phyloP scores from a whole-genome alignment of 1,140 invertebrate species.

The Drosophila auraria region DNA sequence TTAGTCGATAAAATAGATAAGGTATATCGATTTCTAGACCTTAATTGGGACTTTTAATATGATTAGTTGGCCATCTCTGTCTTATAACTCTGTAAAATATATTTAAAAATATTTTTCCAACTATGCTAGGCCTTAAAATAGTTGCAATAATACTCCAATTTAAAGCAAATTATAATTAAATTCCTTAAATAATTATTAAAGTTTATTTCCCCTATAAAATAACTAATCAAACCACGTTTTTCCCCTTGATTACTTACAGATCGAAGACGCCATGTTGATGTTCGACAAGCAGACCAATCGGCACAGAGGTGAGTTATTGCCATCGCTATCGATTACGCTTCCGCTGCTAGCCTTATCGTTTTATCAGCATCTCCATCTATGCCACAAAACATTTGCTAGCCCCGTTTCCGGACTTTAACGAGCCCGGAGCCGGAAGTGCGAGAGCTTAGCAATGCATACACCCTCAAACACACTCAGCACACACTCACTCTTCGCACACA shows the following conservation, averaged over 20 bases:
- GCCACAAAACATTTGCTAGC: constrained; percentile 38
- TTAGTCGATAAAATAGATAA: not conserved
- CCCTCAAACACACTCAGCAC: constrained; percentile 40
- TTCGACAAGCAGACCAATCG: constrained; percentile 99
- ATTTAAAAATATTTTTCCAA: not conserved
- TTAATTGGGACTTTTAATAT: too few relatives aligned
- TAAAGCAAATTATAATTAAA: not conserved
- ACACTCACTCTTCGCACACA: constrained; percentile 9
- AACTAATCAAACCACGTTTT: constrained; percentile 31
- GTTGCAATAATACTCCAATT: not conserved
- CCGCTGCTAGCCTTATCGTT: not conserved
- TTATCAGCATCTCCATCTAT: constrained; percentile 14
- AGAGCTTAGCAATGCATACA: constrained; percentile 68
- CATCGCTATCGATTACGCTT: constrained; percentile 11
- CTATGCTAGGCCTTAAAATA: not conserved
- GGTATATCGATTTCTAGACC: not conserved
- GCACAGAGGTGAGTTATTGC: constrained; percentile 97
- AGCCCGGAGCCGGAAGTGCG: constrained; percentile 71
- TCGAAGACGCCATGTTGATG: constrained; percentile 99
- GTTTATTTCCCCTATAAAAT: not conserved
- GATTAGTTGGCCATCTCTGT: too few relatives aligned
- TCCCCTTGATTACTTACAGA: constrained; percentile 90
- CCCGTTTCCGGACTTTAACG: constrained; percentile 77
- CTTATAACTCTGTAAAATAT: not conserved
- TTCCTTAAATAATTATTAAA: not conserved